phyloP scores from a whole-genome alignment of 2,888 invertebrate genomes.

The Crocallis elinguaria region DNA sequence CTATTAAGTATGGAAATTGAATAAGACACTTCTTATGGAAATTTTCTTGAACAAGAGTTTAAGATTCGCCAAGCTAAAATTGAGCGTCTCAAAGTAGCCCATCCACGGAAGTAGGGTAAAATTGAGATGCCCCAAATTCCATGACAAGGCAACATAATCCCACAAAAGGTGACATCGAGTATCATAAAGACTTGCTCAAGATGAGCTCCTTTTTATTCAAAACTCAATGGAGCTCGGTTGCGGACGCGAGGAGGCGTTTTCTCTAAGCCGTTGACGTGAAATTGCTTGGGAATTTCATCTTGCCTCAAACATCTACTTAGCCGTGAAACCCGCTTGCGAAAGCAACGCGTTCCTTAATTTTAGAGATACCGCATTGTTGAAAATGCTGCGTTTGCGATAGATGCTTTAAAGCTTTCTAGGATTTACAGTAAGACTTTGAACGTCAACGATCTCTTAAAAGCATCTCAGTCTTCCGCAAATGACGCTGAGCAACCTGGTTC shows the following conservation, averaged over 20 bases:
- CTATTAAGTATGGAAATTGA: background rate
- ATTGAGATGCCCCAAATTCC: constrained; percentile 22
- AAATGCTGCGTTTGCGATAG: constrained; percentile 21
- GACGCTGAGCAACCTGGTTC: constrained; percentile 45
- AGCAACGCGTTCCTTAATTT: constrained; percentile 12
- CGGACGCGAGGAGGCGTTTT: constrained; percentile 38
- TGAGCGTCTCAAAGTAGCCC: constrained; percentile 5
- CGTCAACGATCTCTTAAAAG: constrained; percentile 43
- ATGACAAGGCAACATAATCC: constrained; percentile 31
- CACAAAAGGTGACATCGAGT: constrained; percentile 36
- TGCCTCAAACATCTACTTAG: constrained; percentile 38
- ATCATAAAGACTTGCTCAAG: constrained; percentile 39
- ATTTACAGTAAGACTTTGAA: constrained; percentile 22
- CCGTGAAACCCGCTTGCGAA: constrained; percentile 14
- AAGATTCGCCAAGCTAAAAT: constrained; percentile 1
- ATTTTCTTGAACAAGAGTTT: background rate
- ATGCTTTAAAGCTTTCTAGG: constrained; percentile 19
- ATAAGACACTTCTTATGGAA: background rate
- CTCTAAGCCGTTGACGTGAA: constrained; percentile 46
- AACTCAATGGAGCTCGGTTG: constrained; percentile 43
- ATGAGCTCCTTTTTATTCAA: constrained; percentile 50
- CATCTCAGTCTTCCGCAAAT: constrained; percentile 38
- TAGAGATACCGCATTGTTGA: constrained; percentile 8
- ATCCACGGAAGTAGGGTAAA: constrained; percentile 17
- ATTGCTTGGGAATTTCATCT: constrained; percentile 54